Conservation (phyloP, 2,797 vertebrate species). For the Numenius phaeopus region DNA sequence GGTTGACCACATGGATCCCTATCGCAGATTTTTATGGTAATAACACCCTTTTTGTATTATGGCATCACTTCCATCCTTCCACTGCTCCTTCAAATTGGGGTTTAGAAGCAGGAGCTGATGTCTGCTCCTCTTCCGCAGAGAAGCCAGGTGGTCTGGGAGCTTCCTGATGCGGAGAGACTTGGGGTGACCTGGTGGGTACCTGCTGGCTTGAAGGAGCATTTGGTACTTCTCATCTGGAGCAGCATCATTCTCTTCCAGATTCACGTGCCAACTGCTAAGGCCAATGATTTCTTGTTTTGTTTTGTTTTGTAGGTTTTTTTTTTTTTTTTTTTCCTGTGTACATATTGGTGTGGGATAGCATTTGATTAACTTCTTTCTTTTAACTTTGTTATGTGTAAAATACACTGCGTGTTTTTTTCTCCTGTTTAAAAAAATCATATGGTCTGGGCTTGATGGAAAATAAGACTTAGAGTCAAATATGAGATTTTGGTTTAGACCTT, state of each 20-base stretch:
- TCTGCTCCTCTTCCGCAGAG: accelerated
- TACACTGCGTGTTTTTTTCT: neutral
- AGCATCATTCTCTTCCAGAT: neutral
- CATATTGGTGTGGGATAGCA: neutral
- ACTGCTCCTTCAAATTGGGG: neutral
- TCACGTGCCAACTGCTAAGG: neutral
- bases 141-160: neutral
- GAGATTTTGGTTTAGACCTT: neutral
- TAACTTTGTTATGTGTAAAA: neutral
- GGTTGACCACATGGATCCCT: neutral
- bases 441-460: neutral
- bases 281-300: neutral
- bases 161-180: neutral
- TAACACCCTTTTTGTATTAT: neutral
- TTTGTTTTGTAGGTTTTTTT: neutral
- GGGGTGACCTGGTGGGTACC: neutral
- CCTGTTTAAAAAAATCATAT: neutral
- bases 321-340: neutral
- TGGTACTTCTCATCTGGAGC: neutral
- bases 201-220: neutral
- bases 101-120: neutral
- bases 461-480: neutral
- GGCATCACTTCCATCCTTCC: neutral
- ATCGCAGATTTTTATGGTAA: neutral
- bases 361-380: neutral